Conservation (phyloP, 2,113 vertebrate genomes). For the Donacobius atricapilla region DNA sequence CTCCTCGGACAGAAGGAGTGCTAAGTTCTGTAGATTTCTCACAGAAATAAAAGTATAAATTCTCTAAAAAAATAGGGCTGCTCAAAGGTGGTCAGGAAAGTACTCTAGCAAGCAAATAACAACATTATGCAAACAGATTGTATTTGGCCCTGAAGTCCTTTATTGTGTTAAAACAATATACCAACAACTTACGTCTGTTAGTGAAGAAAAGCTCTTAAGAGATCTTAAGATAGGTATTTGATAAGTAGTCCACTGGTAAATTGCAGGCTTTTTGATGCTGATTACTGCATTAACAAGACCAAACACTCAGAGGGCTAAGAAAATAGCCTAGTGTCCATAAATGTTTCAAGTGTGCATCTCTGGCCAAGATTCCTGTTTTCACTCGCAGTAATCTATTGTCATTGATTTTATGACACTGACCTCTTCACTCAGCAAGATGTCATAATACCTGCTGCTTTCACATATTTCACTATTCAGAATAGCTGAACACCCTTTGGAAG, state of each 20-base stretch:
- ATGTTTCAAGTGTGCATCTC: neutral
- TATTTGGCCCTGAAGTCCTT: neutral
- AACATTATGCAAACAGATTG: neutral
- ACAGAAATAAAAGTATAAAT: neutral
- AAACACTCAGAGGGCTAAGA: neutral
- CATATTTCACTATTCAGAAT: neutral
- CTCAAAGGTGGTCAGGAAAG: neutral
- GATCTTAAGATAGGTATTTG: neutral
- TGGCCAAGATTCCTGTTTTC: neutral
- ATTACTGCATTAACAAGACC: neutral
- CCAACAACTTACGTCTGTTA: neutral
- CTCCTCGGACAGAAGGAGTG: neutral
- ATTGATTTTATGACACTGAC: neutral
- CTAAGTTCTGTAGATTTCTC: neutral
- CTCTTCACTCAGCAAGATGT: neutral
- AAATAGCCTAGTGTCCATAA: neutral
- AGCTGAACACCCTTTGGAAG: neutral
- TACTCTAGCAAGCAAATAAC: neutral
- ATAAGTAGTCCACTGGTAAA: neutral
- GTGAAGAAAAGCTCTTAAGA: neutral
- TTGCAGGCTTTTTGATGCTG: neutral
- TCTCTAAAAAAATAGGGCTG: neutral
- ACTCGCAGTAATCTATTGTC: neutral
- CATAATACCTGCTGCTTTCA: neutral
- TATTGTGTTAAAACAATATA: neutral